Conservation (phyloP, 2,113 vertebrate genomes). For the Glaucomys volans region DNA sequence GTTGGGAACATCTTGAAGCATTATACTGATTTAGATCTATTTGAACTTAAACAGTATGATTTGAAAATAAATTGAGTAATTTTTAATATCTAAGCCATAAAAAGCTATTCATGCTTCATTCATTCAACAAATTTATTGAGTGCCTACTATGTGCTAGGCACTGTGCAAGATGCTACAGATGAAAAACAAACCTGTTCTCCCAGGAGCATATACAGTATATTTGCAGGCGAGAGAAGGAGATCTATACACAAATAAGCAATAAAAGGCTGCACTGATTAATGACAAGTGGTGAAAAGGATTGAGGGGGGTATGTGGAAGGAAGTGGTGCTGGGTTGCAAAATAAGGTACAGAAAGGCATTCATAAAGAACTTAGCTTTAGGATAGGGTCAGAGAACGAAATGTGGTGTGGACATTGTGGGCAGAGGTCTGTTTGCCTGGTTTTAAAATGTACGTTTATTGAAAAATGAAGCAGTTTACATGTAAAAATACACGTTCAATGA, state of each 20-base stretch:
- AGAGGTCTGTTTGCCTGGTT: constrained; percentile 23
- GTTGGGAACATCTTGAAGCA: constrained; percentile 34
- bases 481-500: constrained; percentile 25
- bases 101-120: constrained; percentile 57
- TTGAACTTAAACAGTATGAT: constrained; percentile 57
- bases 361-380: not conserved
- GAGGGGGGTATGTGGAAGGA: not conserved
- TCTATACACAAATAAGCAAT: not conserved
- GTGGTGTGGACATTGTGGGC: not conserved
- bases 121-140: constrained; percentile 11
- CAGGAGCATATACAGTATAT: not conserved
- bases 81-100: constrained; percentile 61
- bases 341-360: not conserved
- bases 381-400: not conserved
- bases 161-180: not conserved
- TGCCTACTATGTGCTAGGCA: not conserved
- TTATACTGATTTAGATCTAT: constrained; percentile 60
- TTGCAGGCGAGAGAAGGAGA: not conserved
- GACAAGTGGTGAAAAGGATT: not conserved
- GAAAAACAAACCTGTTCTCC: not conserved
- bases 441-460: constrained; percentile 33
- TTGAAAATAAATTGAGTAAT: constrained; percentile 71
- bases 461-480: constrained; percentile 22
- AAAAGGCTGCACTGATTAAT: not conserved
- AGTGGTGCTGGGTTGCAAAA: not conserved